Evolutionary conservation across 2,797 vertebrate genomes (phyloP).

Genomic region (Sardinella longiceps): DNA sequence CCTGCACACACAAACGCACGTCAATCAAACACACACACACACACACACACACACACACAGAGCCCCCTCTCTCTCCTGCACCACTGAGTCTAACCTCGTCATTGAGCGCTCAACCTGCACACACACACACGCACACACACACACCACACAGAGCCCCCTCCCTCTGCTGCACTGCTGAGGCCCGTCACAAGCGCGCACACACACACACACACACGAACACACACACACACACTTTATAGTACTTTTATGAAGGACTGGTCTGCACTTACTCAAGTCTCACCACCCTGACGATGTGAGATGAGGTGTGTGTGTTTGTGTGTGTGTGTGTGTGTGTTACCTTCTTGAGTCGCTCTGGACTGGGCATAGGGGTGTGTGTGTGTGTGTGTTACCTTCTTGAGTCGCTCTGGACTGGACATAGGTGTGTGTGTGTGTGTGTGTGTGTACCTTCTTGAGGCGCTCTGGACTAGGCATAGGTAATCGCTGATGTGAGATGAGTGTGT

Average conservation of each 20-base stretch:
- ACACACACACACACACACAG: no score
- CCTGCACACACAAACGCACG: no score
- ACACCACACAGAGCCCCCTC: conserved; percentile 86
- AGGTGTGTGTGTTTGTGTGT: no score
- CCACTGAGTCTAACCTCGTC: conserved; percentile 83
- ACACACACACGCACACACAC: no score
- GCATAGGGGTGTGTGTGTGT: conserved; percentile 73
- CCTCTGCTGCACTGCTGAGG: conserved; percentile 86
- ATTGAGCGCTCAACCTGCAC: conserved; percentile 91
- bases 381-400: conserved; percentile 89
- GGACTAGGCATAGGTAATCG: conserved; percentile 88
- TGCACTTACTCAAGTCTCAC: no score
- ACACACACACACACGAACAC: no score
- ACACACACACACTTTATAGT: no score
- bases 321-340: conserved; percentile 79
- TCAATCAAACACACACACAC: no score
- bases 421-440: conserved; percentile 30
- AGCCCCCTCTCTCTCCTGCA: conserved; percentile 88
- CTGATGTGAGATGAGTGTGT: conserved; percentile 63
- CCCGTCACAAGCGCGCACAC: no score
- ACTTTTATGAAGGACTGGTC: no score
- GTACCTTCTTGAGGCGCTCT: conserved; percentile 91
- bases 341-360: conserved; percentile 88
- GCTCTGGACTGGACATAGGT: conserved; percentile 92
- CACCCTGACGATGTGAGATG: no score